A percentile compares a stretch with the other conserved stretches of the same genome.
These are phyloP conservation scores for Blastobasis lacticolella DNA, from an alignment of 2,888 invertebrate species.

Conservation along the genomic window DNA sequence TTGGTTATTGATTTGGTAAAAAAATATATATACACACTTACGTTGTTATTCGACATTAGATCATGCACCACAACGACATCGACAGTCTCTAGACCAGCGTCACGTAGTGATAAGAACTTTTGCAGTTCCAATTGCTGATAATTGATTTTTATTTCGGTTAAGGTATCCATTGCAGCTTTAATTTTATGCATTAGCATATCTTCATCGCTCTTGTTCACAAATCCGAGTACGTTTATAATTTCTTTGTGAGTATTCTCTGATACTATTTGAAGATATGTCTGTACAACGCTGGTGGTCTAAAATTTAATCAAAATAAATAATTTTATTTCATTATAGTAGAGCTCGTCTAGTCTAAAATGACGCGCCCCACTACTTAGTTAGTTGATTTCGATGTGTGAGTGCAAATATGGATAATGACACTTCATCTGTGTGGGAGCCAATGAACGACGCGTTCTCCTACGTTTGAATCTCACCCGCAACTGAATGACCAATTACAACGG, in stretches of 20 bases:
- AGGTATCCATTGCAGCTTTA: too few relatives aligned
- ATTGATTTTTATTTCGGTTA: slow-evolving; percentile 5
- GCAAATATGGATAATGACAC: too few relatives aligned
- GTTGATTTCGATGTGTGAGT: too few relatives aligned
- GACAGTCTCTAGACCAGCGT: slow-evolving; percentile 9
- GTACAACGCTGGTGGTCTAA: slow-evolving; percentile 20
- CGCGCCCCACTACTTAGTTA: too few relatives aligned
- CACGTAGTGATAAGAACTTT: slow-evolving; percentile 9
- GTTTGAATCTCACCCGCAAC: too few relatives aligned
- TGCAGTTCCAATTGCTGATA: slow-evolving; percentile 12
- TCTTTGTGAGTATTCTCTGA: slow-evolving; percentile 27
- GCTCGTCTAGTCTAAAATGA: too few relatives aligned
- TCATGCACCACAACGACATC: slow-evolving; percentile 22
- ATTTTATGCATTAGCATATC: neutral
- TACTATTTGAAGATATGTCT: slow-evolving; percentile 27
- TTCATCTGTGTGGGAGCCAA: too few relatives aligned
- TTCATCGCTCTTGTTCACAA: slow-evolving; percentile 11
- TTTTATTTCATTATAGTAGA: neutral
- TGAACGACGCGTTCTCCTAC: too few relatives aligned
- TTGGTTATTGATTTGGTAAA: too few relatives aligned
- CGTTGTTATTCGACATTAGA: slow-evolving; percentile 21
- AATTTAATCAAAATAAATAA: slow-evolving; percentile 1
- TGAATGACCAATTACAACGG: too few relatives aligned
- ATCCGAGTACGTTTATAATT: slow-evolving; percentile 20
- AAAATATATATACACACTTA: slow-evolving; percentile 13